Evolutionary conservation across 2,888 invertebrate genomes (phyloP), one percentile per base, ranked within the genome.

Genomic region (Hoplodrina ambigua): DNA sequence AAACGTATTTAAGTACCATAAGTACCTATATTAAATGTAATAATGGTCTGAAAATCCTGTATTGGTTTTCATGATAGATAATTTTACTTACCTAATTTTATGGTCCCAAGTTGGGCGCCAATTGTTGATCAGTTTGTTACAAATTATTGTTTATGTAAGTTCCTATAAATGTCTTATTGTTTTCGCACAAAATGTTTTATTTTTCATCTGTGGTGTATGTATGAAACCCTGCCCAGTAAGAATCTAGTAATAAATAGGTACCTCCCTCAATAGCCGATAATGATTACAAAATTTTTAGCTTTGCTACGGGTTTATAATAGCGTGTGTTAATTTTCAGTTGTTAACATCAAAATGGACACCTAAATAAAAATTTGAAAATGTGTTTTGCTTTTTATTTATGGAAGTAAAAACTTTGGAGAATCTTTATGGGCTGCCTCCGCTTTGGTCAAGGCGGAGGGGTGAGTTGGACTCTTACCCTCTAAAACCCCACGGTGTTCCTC

Each of bases 241-340:
- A 75, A 82, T 69, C 81, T 84, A 86, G 86, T 85, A 70, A 55
- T 82, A 81, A 84, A 88, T 86, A 46, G 46, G 17, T 46, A 46
- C 46, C 46, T 89, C 88, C 85, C 78, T 73, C 70, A 84, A 91
- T 91, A 91, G 89, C 88, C 83, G 87, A 85, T 92, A 91, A 80
- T 75, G 3, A 89, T 89, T 85, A 87, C 78, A 85, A 89, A 84
- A 87, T 84, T 87, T 88, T 91, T 94, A 94, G 95, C 94, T 94
- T 95, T 94, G 94, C 94, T 95, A 95, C 94, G 90, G 92, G 90
- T 93, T 92, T 92, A 86, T 92, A 92, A 91, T 91, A 93, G 93
- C 90, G 91, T 90, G 91, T 93, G 90, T 92, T 90, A 80, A 89
- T 91, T 93, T 94, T 93, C 91, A 87, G 92, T 94, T 94, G 92